Base-by-base conservation (phyloP, 1,140 invertebrate genomes). In the Ceratina calcarata region DNA sequence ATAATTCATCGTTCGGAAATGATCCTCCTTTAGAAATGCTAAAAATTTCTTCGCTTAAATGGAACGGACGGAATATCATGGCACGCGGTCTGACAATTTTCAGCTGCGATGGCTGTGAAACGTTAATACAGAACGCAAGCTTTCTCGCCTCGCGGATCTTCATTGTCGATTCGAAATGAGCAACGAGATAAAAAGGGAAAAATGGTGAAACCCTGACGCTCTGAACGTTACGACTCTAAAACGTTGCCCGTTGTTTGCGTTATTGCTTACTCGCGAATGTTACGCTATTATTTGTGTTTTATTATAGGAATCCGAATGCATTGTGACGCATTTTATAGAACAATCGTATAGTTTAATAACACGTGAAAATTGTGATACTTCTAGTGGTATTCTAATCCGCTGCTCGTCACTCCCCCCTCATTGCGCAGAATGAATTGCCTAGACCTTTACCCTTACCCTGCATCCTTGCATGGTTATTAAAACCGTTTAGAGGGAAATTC, bases 361-460 rank as follows among this genome's bases (percentile, higher is more conserved):
- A 18, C 2, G 53, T 2, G 53, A 55, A 55, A 55, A 55, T 13
- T 18, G 18, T 55, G 12, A 10, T 7, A 55, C 12, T 55, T 55
- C 12, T 15, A 55, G 8, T 15, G 12, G 2, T 18, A 32, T 16
- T 32, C 6, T 20, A 37, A 3, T 37, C n/a, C n/a, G 24, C 10
- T 32, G n/a, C 32, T 20, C n/a, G 57, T 13, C 20, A 12, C 7
- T 22, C 37, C 45, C 13, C 0, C 7, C 27, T 32, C 12, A 45
- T 45, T 37, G 27, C n/a, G 37, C 20, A 20, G 3, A 15, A 37
- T 58, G 13, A 2, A 58, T 24, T 37, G n/a, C n/a, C n/a, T 58
- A 71, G 68, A 71, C 68, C 32, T 71, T 60, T 71, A 71, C 32
- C 55, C 55, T 60, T 71, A 60, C 27, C 18, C 20, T 70, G 8